These are phyloP conservation scores for Chloropsis cyanopogon DNA, from an alignment of 2,113 vertebrate genomes.

Conservation along the genomic window DNA sequence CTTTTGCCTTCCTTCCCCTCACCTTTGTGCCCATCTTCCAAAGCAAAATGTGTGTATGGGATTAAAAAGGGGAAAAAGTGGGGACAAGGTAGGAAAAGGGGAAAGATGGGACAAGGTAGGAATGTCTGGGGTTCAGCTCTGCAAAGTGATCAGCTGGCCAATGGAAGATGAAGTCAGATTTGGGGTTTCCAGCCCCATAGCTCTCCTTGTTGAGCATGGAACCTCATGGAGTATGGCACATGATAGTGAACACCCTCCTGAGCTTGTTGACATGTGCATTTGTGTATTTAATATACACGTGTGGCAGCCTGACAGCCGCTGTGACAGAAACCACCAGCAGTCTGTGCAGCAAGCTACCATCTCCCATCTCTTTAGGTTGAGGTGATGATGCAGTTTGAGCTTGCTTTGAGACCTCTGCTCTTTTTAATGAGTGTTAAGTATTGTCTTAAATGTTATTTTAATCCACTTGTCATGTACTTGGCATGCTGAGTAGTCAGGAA, in stretches of 20 bases:
- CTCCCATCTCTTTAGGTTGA: neutral
- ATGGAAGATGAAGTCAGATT: neutral
- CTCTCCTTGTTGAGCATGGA: neutral
- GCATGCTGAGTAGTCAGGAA: neutral
- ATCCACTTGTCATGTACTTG: neutral
- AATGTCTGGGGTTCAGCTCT: neutral
- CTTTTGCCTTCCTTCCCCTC: neutral
- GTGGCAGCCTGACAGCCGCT: neutral
- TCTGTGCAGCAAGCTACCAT: neutral
- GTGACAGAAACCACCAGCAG: neutral
- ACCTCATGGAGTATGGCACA: neutral
- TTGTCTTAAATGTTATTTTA: conserved; percentile 25
- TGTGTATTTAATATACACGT: neutral
- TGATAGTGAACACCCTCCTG: neutral
- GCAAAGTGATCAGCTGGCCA: neutral
- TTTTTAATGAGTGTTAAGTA: neutral
- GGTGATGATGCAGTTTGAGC: neutral
- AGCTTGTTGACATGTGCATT: neutral
- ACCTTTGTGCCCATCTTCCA: neutral
- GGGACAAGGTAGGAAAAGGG: fast-evolving
- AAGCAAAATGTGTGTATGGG: neutral
- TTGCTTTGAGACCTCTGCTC: neutral
- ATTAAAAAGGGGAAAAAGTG: neutral
- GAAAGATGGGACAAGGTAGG: neutral
- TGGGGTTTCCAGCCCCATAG: neutral